These are phyloP conservation scores for Arctocebus calabarensis DNA, from an alignment of 2,797 vertebrate species.

Conservation along the genomic window DNA sequence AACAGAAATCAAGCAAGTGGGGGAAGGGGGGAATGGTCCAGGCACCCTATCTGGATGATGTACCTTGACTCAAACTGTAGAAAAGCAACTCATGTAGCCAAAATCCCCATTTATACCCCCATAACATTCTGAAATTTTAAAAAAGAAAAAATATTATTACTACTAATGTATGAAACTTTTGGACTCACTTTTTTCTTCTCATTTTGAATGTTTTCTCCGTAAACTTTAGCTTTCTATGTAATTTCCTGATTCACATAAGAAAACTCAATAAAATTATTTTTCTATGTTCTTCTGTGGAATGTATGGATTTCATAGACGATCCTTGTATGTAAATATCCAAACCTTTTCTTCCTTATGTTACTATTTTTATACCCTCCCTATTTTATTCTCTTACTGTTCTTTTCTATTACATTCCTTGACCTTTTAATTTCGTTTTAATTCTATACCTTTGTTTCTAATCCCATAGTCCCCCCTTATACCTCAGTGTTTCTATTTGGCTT, in stretches of 20 bases:
- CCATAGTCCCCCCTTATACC: neutral
- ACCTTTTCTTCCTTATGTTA: neutral
- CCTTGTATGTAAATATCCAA: too few relatives aligned
- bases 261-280: constrained; percentile 39
- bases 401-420: neutral
- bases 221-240: neutral
- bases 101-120: too few relatives aligned
- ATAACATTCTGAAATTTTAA: too few relatives aligned
- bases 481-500: neutral
- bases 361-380: neutral
- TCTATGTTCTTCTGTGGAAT: neutral
- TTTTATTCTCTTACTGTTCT: neutral
- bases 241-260: constrained; percentile 1
- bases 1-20: too few relatives aligned
- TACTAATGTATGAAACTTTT: neutral
- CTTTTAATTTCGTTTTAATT: neutral
- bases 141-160: neutral
- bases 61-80: too few relatives aligned
- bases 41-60: too few relatives aligned
- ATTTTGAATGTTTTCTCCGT: constrained; percentile 42
- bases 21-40: too few relatives aligned
- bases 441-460: constrained; percentile 33
- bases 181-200: neutral
- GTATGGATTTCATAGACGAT: too few relatives aligned
- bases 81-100: too few relatives aligned